Evolutionary conservation across 1,140 invertebrate species (phyloP).

Genomic region (Danaus plexippus): DNA sequence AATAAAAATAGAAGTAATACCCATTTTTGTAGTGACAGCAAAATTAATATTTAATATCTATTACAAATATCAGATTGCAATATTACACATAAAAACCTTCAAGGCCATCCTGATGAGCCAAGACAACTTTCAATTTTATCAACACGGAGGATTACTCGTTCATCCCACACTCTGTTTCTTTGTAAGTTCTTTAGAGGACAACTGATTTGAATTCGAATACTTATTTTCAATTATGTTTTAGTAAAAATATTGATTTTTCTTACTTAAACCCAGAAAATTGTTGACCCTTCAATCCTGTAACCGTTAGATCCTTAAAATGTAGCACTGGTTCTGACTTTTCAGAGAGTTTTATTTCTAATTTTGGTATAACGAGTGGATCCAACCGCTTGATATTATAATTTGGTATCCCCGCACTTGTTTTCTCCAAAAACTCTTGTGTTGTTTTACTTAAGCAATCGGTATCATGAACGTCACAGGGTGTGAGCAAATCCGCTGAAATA

Average conservation of each 20-base stretch:
- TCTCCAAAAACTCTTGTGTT: slow-evolving; percentile 44
- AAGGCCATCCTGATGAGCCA: no score
- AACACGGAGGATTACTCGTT: no score
- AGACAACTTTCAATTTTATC: no score
- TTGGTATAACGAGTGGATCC: slow-evolving; percentile 40
- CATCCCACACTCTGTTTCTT: no score
- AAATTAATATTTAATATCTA: no score
- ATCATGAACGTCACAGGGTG: slow-evolving; percentile 40
- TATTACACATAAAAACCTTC: no score
- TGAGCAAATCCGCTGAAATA: slow-evolving; percentile 34
- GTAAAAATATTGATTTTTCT: slow-evolving; percentile 12
- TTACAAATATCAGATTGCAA: no score
- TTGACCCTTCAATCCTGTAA: slow-evolving; percentile 46
- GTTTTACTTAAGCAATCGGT: slow-evolving; percentile 42
- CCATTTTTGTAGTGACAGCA: no score
- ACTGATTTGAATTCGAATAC: not conserved
- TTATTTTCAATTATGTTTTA: not conserved
- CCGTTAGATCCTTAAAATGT: slow-evolving; percentile 37
- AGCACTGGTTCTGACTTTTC: slow-evolving; percentile 24
- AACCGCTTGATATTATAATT: slow-evolving; percentile 41
- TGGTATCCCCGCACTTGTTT: slow-evolving; percentile 41
- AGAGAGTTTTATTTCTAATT: slow-evolving; percentile 20
- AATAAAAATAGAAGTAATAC: not conserved
- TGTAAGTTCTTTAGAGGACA: not conserved
- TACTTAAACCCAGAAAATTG: slow-evolving; percentile 48